Evolutionary conservation across 1,140 invertebrate species (phyloP).

Genomic region (Drosophila erecta): DNA sequence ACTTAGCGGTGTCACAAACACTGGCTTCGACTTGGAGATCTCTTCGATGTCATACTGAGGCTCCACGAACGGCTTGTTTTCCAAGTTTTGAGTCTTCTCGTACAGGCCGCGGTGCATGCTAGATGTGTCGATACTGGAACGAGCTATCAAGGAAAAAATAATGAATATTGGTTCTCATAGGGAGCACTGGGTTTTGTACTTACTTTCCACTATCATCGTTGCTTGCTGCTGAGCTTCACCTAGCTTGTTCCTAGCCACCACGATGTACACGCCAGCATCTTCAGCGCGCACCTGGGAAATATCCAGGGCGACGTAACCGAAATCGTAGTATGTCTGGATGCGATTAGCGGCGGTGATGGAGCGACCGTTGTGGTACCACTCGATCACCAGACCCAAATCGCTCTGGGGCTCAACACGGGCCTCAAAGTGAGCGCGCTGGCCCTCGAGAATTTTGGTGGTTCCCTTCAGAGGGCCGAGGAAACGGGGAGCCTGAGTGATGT

Average conservation of each 20-base stretch:
- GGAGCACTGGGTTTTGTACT: conserved; percentile 79
- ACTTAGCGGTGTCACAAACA: conserved; percentile 93
- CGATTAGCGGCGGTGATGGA: conserved; percentile 92
- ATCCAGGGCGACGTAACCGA: conserved; percentile 97
- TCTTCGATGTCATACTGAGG: conserved; percentile 96
- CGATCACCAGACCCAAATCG: conserved; percentile 94
- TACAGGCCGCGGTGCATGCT: conserved; percentile 93
- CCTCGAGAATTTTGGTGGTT: conserved; percentile 97
- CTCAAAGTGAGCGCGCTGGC: conserved; percentile 98
- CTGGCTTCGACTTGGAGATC: conserved; percentile 96
- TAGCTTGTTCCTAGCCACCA: conserved; percentile 94
- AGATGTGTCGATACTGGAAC: conserved; percentile 93
- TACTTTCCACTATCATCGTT: conserved; percentile 94
- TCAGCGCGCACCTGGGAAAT: conserved; percentile 94
- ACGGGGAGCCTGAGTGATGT: conserved; percentile 91
- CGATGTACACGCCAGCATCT: conserved; percentile 94
- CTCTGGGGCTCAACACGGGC: conserved; percentile 96
- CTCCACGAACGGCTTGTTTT: conserved; percentile 93
- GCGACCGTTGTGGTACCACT: conserved; percentile 96
- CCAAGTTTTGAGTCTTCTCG: conserved; percentile 94
- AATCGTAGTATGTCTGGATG: conserved; percentile 97
- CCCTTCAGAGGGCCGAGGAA: conserved; percentile 95
- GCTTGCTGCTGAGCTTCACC: conserved; percentile 93
- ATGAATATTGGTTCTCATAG: background rate
- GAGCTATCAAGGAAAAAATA: conserved; percentile 86